Conservation (phyloP, 2,113 vertebrate species). For the Oreotrochilus melanogaster region DNA sequence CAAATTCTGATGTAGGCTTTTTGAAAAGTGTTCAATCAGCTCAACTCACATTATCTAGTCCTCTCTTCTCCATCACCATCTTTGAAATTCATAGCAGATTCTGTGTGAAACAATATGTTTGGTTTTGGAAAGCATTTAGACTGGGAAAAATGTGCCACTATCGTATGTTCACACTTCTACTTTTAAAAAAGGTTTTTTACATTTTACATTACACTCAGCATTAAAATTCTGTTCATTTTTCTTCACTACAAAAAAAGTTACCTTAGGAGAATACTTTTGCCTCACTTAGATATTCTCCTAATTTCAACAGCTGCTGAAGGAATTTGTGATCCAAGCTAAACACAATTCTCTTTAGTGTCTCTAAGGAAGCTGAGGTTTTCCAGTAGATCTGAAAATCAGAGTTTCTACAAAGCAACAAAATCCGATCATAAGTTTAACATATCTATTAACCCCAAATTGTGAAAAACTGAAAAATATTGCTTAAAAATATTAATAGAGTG, state of each 20-base stretch:
- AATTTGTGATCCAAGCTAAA: not conserved
- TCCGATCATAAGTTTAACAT: accelerated
- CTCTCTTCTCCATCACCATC: not conserved
- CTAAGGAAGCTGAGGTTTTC: not conserved
- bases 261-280: not conserved
- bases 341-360: not conserved
- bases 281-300: not conserved
- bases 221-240: not conserved
- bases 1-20: not conserved
- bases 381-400: not conserved
- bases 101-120: not conserved
- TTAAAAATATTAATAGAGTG: not conserved
- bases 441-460: not conserved
- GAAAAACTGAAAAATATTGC: not conserved
- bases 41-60: not conserved
- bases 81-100: not conserved
- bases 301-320: not conserved
- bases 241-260: not conserved
- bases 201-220: not conserved
- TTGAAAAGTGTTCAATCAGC: not conserved
- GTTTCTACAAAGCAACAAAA: not conserved
- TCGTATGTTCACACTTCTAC: accelerated
- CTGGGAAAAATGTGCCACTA: not conserved
- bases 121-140: not conserved
- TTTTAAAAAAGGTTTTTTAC: not conserved